Base-by-base conservation (phyloP, 1,140 invertebrate genomes). In the Drosophila melanica region DNA sequence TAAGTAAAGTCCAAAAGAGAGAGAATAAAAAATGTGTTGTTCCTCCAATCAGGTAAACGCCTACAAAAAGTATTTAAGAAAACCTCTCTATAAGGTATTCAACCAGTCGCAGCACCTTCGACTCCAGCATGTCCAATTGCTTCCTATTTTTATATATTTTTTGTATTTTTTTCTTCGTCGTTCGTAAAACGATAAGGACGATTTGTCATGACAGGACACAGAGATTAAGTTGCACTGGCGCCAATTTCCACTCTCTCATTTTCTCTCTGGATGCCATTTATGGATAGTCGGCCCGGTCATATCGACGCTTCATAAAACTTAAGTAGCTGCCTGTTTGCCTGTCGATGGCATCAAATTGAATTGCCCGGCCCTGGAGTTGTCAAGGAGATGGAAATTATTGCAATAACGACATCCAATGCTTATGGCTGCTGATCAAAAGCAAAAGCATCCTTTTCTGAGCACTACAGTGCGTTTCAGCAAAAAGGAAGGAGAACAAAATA, bases 131-230 rank as follows among this genome's bases (percentile, higher is more conserved):
- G 0, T 5, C n/a, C 4, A 50, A 12, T 51, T 60, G 53, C 14
- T 60, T 37, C 27, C 50, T 57, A 14, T 33, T 64, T 54, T 27
- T 59, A 48, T 70, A 23, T 23, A 23, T 70, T 66, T 53, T 59
- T 63, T 16, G n/a, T 41, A 14, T 7, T 76, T 59, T 62, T 80
- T 72, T 67, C 76, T 57, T 67, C 63, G 23, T 41, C 57, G 47
- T 70, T 41, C 60, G 68, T 65, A 71, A 65, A 63, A 51, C 67
- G 81, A 86, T 86, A 86, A 87, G 81, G 79, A 81, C 81, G 75
- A 86, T 87, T 86, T 86, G 75, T 86, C 81, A 86, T 87, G 78
- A 64, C 58, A 64, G 66, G 48, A 64, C 60, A 70, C 75, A 69
- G 78, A 85, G 77, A 85, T 85, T 86, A 81, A 68, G 77, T 76